Evolutionary conservation across 1,140 invertebrate genomes (phyloP), one percentile per base, ranked within the genome.

Genomic region (Coboldia fuscipes): DNA sequence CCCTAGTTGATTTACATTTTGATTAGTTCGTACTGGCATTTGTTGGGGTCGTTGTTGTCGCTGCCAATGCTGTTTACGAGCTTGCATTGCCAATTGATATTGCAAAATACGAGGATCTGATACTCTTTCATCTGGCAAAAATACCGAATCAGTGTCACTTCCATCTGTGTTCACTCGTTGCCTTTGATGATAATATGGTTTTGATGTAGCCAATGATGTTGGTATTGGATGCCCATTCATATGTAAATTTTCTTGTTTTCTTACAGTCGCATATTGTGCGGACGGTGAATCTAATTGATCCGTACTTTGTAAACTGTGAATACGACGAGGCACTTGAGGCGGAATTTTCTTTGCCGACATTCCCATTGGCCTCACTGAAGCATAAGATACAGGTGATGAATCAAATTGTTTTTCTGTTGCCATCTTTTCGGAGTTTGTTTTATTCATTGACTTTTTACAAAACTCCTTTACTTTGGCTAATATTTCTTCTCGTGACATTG

Each of bases 401-500:
- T 54, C 48, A 0, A 45, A 42, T 15, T 12, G 34, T 28, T 16
- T 39, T 37, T 9, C 15, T 27, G 3, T 19, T 21, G 1, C 12
- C 14, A 9, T 24, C 30, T 30, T 10, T 39, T 35, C 7, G 45
- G 41, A 0, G 45, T 43, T n/a, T n/a, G n/a, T n/a, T 26, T 44
- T 44, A 34, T 42, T 48, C 12, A 54, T 41, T 19, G 50, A 52
- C 30, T 54, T 52, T 17, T 47, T 44, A 24, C 51, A 55, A 33
- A 54, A 55, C 32, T 55, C 51, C 18, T 50, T 50, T 2, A 55
- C 48, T 36, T 46, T 54, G n/a, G 50, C 44, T 2, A 54, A 39
- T 5, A 55, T 54, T 39, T 55, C 51, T 14, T 52, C 50, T 9
- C 48, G 39, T 1, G 50, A 50, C n/a, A 55, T 28, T 8, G 50